phyloP scores from a whole-genome alignment of 1,140 invertebrate species.

The Sycophila sp. region DNA sequence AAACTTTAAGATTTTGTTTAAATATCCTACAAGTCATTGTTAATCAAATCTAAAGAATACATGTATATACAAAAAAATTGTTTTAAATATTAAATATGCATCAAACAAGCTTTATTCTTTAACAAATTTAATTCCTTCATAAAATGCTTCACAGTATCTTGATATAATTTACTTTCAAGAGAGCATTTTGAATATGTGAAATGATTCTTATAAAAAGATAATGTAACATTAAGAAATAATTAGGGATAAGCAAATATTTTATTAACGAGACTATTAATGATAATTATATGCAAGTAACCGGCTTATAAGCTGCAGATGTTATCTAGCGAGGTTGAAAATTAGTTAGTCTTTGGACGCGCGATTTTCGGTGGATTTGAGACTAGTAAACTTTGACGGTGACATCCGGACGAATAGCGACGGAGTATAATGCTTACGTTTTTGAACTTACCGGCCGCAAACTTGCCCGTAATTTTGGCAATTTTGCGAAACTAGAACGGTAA shows the following conservation, averaged over 20 bases:
- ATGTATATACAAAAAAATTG: too few species aligned
- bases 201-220: background rate
- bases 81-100: too few species aligned
- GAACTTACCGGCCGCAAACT: background rate
- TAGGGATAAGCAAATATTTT: too few species aligned
- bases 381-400: background rate
- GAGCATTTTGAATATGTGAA: background rate
- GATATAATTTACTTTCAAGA: background rate
- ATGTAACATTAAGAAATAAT: too few species aligned
- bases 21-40: too few species aligned
- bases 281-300: too few species aligned
- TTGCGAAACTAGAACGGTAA: slow-evolving; percentile 5
- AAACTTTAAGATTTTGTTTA: too few species aligned
- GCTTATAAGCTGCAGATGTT: background rate
- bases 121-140: too few species aligned
- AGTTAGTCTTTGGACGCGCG: background rate
- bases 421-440: background rate
- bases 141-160: too few species aligned
- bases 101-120: too few species aligned
- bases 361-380: slow-evolving; percentile 6
- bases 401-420: background rate
- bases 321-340: background rate
- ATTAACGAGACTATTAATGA: too few species aligned
- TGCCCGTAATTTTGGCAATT: slow-evolving; percentile 9
- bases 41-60: too few species aligned